A percentile compares a stretch with the other conserved stretches of the same genome.
These are phyloP conservation scores for Lepidonotus clava DNA, from an alignment of 2,888 invertebrate genomes.

Conservation along the genomic window DNA sequence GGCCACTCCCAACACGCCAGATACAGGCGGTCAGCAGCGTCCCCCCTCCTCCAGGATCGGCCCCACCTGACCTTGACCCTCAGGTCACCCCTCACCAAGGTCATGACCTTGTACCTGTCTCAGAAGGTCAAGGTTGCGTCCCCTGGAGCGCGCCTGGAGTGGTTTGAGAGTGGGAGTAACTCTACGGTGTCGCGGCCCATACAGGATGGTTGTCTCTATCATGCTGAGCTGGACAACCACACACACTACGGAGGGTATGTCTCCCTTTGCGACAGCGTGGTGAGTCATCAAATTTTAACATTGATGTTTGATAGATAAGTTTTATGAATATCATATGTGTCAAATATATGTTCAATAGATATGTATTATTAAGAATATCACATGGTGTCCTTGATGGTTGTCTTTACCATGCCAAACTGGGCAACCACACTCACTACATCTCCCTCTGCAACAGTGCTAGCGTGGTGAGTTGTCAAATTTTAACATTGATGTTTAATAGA, in stretches of 20 bases:
- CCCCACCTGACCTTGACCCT: too few relatives aligned
- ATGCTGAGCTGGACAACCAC: neutral
- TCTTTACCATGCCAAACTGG: too few relatives aligned
- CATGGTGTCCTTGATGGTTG: too few relatives aligned
- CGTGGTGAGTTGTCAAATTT: too few relatives aligned
- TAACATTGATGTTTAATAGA: too few relatives aligned
- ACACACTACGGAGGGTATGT: conserved; percentile 26
- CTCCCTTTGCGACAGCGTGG: neutral
- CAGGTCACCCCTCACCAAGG: too few relatives aligned
- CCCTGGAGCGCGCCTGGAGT: neutral
- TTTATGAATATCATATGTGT: neutral
- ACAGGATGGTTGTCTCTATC: conserved; percentile 5
- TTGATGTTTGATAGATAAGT: neutral
- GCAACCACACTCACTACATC: too few relatives aligned
- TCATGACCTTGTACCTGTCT: neutral
- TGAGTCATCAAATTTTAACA: neutral
- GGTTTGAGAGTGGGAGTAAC: neutral
- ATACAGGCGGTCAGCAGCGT: too few relatives aligned
- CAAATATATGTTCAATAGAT: neutral
- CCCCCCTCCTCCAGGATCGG: too few relatives aligned
- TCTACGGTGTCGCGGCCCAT: conserved; percentile 2
- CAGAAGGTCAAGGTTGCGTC: neutral
- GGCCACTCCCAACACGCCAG: too few relatives aligned
- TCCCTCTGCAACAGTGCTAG: too few relatives aligned
- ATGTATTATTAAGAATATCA: neutral